These are phyloP conservation scores for Drosophila macrospina DNA, from an alignment of 2,888 invertebrate genomes.

Conservation along the genomic window DNA sequence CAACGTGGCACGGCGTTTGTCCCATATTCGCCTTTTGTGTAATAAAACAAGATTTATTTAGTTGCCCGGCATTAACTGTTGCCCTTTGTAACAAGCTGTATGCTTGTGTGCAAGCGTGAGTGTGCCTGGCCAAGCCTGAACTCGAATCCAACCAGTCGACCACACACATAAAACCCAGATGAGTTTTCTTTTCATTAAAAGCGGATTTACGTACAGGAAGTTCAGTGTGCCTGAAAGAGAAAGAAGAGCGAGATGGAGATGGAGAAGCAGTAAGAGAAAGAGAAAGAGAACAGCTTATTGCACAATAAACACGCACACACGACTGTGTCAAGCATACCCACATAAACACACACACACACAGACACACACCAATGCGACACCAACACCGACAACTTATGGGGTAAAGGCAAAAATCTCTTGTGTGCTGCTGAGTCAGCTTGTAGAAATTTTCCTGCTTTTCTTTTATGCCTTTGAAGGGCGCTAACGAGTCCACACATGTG, in stretches of 20 bases:
- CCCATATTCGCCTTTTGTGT: slow-evolving; percentile 38
- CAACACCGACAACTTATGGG: slow-evolving; percentile 45
- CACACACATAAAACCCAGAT: slow-evolving; percentile 67
- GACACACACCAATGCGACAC: slow-evolving; percentile 17
- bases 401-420: slow-evolving; percentile 45
- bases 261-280: slow-evolving; percentile 25
- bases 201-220: slow-evolving; percentile 74
- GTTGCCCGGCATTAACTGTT: slow-evolving; percentile 78
- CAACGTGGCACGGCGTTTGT: slow-evolving; percentile 18
- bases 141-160: slow-evolving; percentile 33
- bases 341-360: slow-evolving; percentile 35
- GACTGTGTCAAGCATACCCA: slow-evolving; percentile 2
- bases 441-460: slow-evolving; percentile 59
- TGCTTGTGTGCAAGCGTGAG: slow-evolving; percentile 16
- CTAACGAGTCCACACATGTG: slow-evolving; percentile 59
- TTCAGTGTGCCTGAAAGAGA: slow-evolving; percentile 18
- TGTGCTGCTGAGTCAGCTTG: slow-evolving; percentile 69
- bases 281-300: slow-evolving; percentile 65
- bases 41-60: slow-evolving; percentile 82
- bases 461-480: slow-evolving; percentile 40
- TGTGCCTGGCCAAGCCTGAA: slow-evolving; percentile 12
- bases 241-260: slow-evolving; percentile 3
- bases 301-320: slow-evolving; percentile 70
- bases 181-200: slow-evolving; percentile 82
- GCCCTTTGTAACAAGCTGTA: slow-evolving; percentile 71